Evolutionary conservation across 2,113 vertebrate genomes (phyloP).

Genomic region (Tachysurus vachellii): DNA sequence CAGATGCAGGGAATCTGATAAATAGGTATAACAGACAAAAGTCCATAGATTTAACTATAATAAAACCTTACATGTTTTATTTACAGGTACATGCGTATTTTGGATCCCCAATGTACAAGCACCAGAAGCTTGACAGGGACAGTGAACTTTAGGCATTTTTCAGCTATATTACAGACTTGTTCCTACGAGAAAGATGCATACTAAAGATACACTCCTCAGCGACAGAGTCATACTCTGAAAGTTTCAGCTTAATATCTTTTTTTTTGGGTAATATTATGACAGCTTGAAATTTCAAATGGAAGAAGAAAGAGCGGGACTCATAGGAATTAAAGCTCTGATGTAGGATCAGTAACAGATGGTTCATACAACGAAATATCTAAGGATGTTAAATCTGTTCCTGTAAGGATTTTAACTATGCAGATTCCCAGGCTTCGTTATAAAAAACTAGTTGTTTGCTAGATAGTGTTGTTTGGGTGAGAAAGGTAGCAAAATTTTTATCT

Average conservation of each 20-base stretch:
- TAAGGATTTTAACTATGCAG: neutral
- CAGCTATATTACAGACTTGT: neutral
- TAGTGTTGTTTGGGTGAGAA: neutral
- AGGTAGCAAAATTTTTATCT: neutral
- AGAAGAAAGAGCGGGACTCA: neutral
- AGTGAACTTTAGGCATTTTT: neutral
- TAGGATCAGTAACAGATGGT: neutral
- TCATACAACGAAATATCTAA: slow-evolving; percentile 11
- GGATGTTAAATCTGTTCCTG: neutral
- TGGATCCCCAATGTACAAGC: neutral
- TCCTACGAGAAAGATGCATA: neutral
- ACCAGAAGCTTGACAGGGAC: neutral
- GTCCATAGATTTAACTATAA: neutral
- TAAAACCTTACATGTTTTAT: neutral
- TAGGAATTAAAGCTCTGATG: neutral
- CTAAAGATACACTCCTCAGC: neutral
- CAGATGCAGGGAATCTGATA: neutral
- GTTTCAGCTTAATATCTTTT: neutral
- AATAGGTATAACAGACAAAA: neutral
- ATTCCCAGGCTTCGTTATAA: neutral
- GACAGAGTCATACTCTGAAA: neutral
- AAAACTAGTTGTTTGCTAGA: too few relatives aligned
- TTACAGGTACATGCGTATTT: neutral
- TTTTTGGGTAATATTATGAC: neutral
- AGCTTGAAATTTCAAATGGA: neutral